These are phyloP conservation scores for Turritopsis rubra DNA, from an alignment of 30 jellyfish, hydroid and myxozoan species.

Conservation along the genomic window DNA sequence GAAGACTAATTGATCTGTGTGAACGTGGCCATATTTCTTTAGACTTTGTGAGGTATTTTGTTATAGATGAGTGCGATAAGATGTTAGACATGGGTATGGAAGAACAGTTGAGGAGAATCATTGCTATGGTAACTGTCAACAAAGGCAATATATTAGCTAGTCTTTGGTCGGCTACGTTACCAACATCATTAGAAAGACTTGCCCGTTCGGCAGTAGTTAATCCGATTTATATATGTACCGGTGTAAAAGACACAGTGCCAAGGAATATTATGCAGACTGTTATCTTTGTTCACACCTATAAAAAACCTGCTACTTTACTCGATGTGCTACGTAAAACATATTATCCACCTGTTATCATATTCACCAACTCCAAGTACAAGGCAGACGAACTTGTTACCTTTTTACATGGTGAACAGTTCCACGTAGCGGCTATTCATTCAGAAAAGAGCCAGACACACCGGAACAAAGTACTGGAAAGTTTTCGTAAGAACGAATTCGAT, in stretches of 20 bases:
- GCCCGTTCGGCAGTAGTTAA: conserved; percentile 85
- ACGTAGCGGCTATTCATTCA: conserved; percentile 78
- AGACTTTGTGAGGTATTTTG: conserved; percentile 40
- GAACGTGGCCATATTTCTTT: conserved; percentile 29
- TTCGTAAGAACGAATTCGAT: conserved; percentile 50
- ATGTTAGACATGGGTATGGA: conserved; percentile 91
- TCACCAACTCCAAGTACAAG: conserved; percentile 36
- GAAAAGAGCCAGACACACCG: conserved; percentile 47
- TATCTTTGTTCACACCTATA: conserved; percentile 63
- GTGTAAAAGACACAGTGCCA: conserved; percentile 57
- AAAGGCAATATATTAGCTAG: conserved; percentile 19
- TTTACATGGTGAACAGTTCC: conserved; percentile 73
- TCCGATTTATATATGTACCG: conserved; percentile 61
- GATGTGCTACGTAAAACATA: conserved; percentile 57
- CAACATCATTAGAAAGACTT: conserved; percentile 65
- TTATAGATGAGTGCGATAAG: conserved; percentile 90
- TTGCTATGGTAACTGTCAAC: conserved; percentile 44
- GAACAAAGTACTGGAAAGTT: conserved; percentile 41
- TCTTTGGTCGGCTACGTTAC: conserved; percentile 95
- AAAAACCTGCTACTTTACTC: conserved; percentile 46
- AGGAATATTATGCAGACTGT: conserved; percentile 52
- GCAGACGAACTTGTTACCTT: conserved; percentile 56
- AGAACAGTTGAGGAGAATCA: conserved; percentile 56
- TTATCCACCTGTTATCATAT: conserved; percentile 83
- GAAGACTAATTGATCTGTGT: conserved; percentile 70